These are phyloP conservation scores for Amblyopsis hoosieri DNA, from an alignment of 2,797 vertebrate species.

Conservation along the genomic window DNA sequence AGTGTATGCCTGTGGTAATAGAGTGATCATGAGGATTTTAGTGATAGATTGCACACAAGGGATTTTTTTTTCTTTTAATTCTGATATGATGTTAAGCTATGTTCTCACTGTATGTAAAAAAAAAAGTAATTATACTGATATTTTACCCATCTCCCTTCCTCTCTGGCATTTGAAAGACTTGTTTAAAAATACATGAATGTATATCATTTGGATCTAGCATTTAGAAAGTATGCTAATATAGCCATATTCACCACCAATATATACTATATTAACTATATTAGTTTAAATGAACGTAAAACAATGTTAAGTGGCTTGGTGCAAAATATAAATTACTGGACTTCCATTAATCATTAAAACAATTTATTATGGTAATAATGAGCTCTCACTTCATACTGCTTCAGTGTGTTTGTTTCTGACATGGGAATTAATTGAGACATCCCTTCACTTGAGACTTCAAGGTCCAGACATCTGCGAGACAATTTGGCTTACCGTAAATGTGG, in stretches of 20 bases:
- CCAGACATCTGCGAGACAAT: too few relatives aligned
- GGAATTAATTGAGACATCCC: too few relatives aligned
- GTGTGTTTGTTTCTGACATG: too few relatives aligned
- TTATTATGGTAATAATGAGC: too few relatives aligned
- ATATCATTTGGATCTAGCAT: constrained; percentile 43
- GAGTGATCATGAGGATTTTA: constrained; percentile 4
- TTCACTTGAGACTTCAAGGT: too few relatives aligned
- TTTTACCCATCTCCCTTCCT: neutral
- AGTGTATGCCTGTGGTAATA: neutral
- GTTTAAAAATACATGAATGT: constrained; percentile 49
- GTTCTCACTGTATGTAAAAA: constrained; percentile 5
- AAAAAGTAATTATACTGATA: constrained; percentile 33
- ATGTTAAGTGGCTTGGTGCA: constrained; percentile 8
- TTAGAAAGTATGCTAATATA: constrained; percentile 30
- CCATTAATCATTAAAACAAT: neutral
- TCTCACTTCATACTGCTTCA: too few relatives aligned
- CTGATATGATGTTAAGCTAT: constrained; percentile 20
- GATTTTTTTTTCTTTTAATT: constrained; percentile 32
- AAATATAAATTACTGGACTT: constrained; percentile 10
- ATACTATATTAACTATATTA: too few relatives aligned
- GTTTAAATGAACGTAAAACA: too few relatives aligned
- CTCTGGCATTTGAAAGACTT: constrained; percentile 23
- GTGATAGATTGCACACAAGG: constrained; percentile 24
- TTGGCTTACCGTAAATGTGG: too few relatives aligned
- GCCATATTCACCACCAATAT: neutral